Percentiles rank a stretch among this genome's conserved stretches.
Evolutionary conservation across 1,140 invertebrate species (phyloP).

Genomic region (Euschistus heros): DNA sequence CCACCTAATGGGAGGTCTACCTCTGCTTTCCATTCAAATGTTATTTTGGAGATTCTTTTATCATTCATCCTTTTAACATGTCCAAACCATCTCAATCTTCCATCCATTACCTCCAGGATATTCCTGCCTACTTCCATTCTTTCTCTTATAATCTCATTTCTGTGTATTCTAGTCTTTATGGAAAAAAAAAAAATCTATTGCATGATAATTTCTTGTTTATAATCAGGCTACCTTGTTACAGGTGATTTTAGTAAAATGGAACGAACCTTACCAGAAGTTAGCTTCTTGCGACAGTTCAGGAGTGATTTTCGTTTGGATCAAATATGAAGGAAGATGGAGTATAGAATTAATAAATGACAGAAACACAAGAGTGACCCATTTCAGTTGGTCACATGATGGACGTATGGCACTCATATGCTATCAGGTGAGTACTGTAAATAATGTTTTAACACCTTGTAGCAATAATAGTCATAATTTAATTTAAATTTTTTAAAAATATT

Average conservation of each 20-base stretch:
- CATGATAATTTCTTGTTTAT: no score
- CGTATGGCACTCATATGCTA: constrained; percentile 97
- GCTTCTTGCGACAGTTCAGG: constrained; percentile 96
- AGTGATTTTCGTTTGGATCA: constrained; percentile 98
- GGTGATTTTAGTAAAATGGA: constrained; percentile 96
- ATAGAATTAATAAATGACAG: constrained; percentile 98
- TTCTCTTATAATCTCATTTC: no score
- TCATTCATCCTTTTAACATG: no score
- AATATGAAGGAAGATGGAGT: constrained; percentile 97
- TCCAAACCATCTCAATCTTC: no score
- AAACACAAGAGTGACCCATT: constrained; percentile 90
- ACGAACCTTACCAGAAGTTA: constrained; percentile 95
- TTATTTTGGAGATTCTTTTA: no score
- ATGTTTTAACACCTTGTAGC: background rate
- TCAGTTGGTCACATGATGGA: constrained; percentile 97
- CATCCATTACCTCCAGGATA: no score
- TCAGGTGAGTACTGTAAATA: constrained; percentile 54
- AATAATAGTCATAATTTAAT: background rate
- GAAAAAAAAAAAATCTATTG: no score
- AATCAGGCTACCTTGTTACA: constrained; percentile 35
- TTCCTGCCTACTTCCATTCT: no score
- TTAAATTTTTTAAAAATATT: no score
- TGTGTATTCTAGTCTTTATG: no score
- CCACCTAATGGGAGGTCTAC: no score
- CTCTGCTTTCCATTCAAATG: no score